Conservation (phyloP, 2,797 vertebrate species). For the Triplophysa yarkandensis region DNA sequence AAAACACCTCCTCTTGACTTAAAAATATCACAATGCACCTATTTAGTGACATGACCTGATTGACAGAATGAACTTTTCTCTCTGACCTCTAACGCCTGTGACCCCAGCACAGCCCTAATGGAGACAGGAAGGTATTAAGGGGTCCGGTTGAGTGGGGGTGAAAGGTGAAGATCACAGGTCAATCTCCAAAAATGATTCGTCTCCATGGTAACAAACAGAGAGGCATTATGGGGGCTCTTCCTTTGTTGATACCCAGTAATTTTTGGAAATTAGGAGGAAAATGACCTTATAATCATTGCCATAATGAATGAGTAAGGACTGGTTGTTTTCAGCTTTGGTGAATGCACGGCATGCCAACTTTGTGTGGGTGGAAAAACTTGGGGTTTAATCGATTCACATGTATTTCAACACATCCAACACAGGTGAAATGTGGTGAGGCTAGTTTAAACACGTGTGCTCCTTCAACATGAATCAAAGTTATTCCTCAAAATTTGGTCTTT, state of each 20-base stretch:
- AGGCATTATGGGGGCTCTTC: conserved; percentile 50
- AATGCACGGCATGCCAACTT: background rate
- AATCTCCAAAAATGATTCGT: conserved; percentile 72
- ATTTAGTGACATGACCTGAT: conserved; percentile 71
- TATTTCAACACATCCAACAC: conserved; percentile 31
- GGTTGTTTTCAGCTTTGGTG: conserved; percentile 41
- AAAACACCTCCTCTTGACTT: background rate
- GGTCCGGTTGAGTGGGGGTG: conserved; percentile 55
- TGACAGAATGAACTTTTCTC: conserved; percentile 71
- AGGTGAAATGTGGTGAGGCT: conserved; percentile 18
- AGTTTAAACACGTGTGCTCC: background rate
- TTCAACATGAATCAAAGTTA: background rate
- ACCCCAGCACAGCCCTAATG: conserved; percentile 68
- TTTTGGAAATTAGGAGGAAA: conserved; percentile 44
- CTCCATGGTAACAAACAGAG: conserved; percentile 61
- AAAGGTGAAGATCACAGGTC: conserved; percentile 67
- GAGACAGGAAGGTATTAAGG: conserved; percentile 82
- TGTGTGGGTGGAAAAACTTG: background rate
- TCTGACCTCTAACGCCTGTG: conserved; percentile 72
- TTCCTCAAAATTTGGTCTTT: background rate
- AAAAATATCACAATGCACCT: conserved; percentile 72
- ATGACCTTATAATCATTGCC: conserved; percentile 71
- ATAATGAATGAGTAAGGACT: conserved; percentile 73
- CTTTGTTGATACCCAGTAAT: conserved; percentile 27
- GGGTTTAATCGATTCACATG: conserved; percentile 1